Base-by-base conservation (phyloP, 1,140 invertebrate genomes). In the Zaprionus davidi region DNA sequence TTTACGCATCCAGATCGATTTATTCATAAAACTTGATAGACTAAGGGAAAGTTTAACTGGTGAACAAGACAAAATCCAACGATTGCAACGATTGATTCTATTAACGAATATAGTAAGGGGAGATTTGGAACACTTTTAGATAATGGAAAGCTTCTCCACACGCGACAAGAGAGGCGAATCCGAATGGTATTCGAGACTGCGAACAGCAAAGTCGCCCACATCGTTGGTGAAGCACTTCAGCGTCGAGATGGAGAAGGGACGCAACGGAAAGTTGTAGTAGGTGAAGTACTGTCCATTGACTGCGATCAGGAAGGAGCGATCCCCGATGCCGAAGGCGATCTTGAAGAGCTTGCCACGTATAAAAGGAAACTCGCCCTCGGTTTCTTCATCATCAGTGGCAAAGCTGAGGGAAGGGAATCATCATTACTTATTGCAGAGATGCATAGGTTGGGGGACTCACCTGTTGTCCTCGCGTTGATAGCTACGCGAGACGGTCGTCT, bases 241-340 rank as follows among this genome's bases (percentile, higher is more conserved):
- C 5, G 91, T 92, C 2, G 91, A 92, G 15, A 92, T 92, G 51
- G 91, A 78, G 57, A 92, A 92, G 0, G 74, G 77, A 6, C 84
- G 91, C 2, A 86, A 44, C 1, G 91, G 91, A 31, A 91, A 92
- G 55, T 92, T 92, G 28, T 92, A 92, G 41, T 92, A 92, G 44
- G 91, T 92, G 22, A 92, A 92, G 56, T 92, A 92, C 67, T 91
- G 90, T 0, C 91, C 91, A 78, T 92, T 92, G 13, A 92, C 91
- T 9, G 91, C 91, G 31, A 92, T 92, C 5, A 92, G 76, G 41
- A 92, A 92, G 15, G 91, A 92, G 9, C 88, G 86, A 71, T 92
- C 91, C 1, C 91, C 91, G n/a, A 92, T 79, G 2, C 91, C 91
- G 17, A 92, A 92, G 7, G 91, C 91, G 24, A 92, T 92, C 53